Base-by-base conservation (phyloP, 1,140 invertebrate genomes). In the Spodoptera litura region DNA sequence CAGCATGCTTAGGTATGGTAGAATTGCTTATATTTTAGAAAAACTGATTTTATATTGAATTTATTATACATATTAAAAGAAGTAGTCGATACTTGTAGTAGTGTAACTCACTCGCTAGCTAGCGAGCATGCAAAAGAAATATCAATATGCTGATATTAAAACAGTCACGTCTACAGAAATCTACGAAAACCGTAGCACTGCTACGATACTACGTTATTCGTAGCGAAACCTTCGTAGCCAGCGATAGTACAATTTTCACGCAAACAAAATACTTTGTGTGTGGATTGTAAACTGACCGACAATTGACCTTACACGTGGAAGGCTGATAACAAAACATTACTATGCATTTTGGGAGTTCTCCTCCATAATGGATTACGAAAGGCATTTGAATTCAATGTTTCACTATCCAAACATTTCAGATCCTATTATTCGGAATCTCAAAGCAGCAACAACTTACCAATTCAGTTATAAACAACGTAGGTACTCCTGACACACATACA, bases 391-490 rank as follows among this genome's bases (percentile, higher is more conserved):
- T 55, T 15, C 15, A 55, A 55, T 15, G 52, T 55, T 55, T 55
- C 52, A 13, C 52, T 55, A 6, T 55, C 12, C 35, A n/a, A n/a
- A n/a, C 12, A n/a, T 64, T 31, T n/a, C 31, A 59, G 38, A 73
- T 58, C 56, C 55, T 38, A 73, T 49, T 58, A 73, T 53, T 55
- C 51, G 71, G 55, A 58, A 58, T 72, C 27, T 56, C 53, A 38
- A 56, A 72, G 55, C 51, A 44, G 25, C 52, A 44, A 72, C 55
- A 72, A 72, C 31, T 72, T 38, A 20, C 35, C 35, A 58, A 72
- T 72, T 72, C 51, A 56, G 70, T 72, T 72, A 72, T 58, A 72
- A 56, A 55, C 38, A 70, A 70, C 72, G 59, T 44, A 73, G 55
- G 35, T 66, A 38, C 35, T 38, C 35, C 13, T 15, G 44, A 61